A percentile compares a stretch with the other conserved stretches of the same genome.
These are phyloP conservation scores for Drosophila paramelanica DNA, from an alignment of 2,888 invertebrate genomes.

Conservation along the genomic window DNA sequence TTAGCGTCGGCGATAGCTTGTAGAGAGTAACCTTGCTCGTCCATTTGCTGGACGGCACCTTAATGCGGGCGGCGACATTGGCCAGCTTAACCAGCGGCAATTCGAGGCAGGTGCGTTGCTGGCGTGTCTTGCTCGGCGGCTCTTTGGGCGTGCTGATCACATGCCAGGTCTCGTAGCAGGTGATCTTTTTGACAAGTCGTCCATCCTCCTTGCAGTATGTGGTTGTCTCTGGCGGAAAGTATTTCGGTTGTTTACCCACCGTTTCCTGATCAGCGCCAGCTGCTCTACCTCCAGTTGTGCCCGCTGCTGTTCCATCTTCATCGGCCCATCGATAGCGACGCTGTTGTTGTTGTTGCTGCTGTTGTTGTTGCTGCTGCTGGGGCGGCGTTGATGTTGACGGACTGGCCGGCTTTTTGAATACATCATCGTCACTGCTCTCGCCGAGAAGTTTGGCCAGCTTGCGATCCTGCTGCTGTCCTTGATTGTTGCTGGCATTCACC, in stretches of 20 bases:
- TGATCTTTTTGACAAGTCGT: slow-evolving; percentile 84
- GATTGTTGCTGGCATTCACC: slow-evolving; percentile 38
- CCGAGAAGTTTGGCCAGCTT: slow-evolving; percentile 52
- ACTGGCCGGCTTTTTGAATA: slow-evolving; percentile 64
- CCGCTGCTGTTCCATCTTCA: slow-evolving; percentile 3
- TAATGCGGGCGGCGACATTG: slow-evolving; percentile 77
- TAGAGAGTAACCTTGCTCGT: slow-evolving; percentile 83
- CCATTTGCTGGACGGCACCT: slow-evolving; percentile 82
- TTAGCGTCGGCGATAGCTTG: slow-evolving; percentile 72
- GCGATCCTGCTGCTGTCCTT: slow-evolving; percentile 48
- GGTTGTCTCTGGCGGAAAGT: slow-evolving; percentile 81
- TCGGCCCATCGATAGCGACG: slow-evolving; percentile 43
- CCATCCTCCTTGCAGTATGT: slow-evolving; percentile 83
- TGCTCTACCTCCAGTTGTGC: neutral
- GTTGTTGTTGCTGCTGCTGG: slow-evolving; percentile 12
- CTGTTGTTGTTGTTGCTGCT: neutral
- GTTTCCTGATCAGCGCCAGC: neutral
- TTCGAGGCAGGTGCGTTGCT: slow-evolving; percentile 79
- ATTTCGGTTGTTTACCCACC: slow-evolving; percentile 34
- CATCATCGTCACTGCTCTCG: slow-evolving; percentile 52
- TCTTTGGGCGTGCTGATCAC: slow-evolving; percentile 82
- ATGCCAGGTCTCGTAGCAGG: slow-evolving; percentile 85
- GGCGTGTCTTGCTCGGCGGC: slow-evolving; percentile 43
- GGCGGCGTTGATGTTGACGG: slow-evolving; percentile 24
- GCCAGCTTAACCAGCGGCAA: slow-evolving; percentile 83